Percentiles rank a stretch among this genome's conserved stretches.
phyloP scores from a whole-genome alignment of 2,888 invertebrate genomes.

The Plebejus argus region DNA sequence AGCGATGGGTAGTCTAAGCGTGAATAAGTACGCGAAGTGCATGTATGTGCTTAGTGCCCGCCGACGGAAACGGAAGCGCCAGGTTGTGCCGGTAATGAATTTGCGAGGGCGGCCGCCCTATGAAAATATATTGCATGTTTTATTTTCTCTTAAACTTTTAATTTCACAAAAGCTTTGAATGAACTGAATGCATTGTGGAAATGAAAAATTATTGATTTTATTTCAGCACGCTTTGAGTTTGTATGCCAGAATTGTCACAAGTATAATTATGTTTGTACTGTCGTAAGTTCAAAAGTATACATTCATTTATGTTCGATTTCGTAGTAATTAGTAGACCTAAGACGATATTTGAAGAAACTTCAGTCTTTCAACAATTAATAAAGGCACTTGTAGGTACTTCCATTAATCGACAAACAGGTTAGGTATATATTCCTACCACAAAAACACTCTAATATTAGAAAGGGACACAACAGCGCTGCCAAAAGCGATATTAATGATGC shows the following conservation, averaged over 20 bases:
- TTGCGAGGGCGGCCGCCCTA: conserved; percentile 73
- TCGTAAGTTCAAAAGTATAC: no score
- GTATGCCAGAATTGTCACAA: no score
- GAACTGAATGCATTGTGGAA: background rate
- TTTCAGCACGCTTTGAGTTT: background rate
- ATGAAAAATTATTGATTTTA: conserved; percentile 6
- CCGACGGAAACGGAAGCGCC: conserved; percentile 74
- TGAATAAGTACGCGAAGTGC: conserved; percentile 11
- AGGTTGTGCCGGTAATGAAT: conserved; percentile 76
- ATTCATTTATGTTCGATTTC: no score
- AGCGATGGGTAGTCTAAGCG: conserved; percentile 46
- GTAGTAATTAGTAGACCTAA: no score
- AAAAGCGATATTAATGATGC: conserved; percentile 22
- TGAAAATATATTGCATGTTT: conserved; percentile 70
- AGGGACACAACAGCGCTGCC: conserved; percentile 1
- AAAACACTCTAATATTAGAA: background rate
- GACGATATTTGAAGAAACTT: no score
- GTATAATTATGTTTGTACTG: no score
- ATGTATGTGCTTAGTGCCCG: conserved; percentile 41
- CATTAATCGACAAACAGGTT: background rate
- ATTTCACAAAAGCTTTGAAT: conserved; percentile 53
- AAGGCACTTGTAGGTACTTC: background rate
- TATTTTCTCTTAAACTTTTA: conserved; percentile 68
- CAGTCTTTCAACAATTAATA: background rate
- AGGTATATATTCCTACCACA: background rate